A percentile compares a stretch with the other conserved stretches of the same genome.
phyloP scores from a whole-genome alignment of 2,797 vertebrate genomes.

The Momotus momota region DNA sequence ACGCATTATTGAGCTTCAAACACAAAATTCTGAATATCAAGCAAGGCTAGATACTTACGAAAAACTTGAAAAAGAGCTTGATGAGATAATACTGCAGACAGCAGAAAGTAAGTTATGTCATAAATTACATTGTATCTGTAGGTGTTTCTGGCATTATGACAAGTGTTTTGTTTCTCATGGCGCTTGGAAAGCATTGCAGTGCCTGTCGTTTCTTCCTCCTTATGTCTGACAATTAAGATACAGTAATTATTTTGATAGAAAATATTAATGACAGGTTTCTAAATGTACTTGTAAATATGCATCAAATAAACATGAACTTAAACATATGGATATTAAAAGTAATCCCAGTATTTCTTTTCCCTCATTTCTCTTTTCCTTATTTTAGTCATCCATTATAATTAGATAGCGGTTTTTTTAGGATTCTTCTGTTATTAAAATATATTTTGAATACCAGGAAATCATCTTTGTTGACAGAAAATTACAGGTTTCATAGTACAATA shows the following conservation, averaged over 20 bases:
- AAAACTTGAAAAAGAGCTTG: conserved; percentile 93
- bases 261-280: background rate
- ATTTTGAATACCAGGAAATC: background rate
- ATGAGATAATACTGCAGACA: conserved; percentile 95
- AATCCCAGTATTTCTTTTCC: background rate
- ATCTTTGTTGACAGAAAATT: background rate
- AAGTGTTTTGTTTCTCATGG: background rate
- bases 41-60: conserved; percentile 91
- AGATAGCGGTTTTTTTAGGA: background rate
- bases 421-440: background rate
- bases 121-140: background rate
- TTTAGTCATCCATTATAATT: background rate
- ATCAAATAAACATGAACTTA: background rate
- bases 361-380: background rate
- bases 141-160: background rate
- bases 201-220: background rate
- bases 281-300: background rate
- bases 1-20: conserved; percentile 87
- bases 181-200: background rate
- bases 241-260: background rate
- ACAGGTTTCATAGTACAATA: background rate
- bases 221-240: background rate
- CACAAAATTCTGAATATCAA: conserved; percentile 89
- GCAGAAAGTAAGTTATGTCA: conserved; percentile 89
- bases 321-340: background rate